Percentiles rank a stretch among this genome's conserved stretches.
These are phyloP conservation scores for Prunella himalayana DNA, from an alignment of 2,113 vertebrate genomes.

Conservation along the genomic window DNA sequence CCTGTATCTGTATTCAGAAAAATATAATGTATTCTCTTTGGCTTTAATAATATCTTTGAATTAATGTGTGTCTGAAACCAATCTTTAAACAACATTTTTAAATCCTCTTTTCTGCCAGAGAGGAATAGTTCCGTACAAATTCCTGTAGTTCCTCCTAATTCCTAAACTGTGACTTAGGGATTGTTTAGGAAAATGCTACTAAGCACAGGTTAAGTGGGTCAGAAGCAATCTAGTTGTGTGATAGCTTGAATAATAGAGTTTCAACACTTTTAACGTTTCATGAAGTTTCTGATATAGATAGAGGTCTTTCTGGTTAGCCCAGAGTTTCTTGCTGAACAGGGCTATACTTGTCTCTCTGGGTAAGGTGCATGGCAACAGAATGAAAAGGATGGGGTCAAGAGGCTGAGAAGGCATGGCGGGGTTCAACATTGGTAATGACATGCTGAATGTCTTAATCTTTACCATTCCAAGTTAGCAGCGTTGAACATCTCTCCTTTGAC, in stretches of 20 bases:
- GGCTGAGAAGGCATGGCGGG: accelerated
- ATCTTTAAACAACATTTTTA: background rate
- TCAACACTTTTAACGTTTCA: background rate
- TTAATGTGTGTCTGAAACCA: background rate
- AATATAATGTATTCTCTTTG: background rate
- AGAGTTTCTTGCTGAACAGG: background rate
- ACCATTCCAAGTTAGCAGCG: background rate
- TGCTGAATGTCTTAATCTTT: background rate
- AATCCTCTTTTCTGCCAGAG: background rate
- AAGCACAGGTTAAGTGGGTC: background rate
- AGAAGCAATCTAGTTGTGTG: background rate
- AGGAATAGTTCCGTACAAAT: background rate
- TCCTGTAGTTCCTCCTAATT: background rate
- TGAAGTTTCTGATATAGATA: background rate
- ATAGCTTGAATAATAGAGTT: background rate
- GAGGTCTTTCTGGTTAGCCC: background rate
- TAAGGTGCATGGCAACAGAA: background rate
- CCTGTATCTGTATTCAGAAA: background rate
- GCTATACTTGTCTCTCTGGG: accelerated
- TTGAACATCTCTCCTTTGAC: background rate
- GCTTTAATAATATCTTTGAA: background rate
- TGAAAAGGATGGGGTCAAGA: background rate
- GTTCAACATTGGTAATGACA: background rate
- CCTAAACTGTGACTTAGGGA: background rate
- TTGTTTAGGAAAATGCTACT: background rate